These are phyloP conservation scores for Chironomus tepperi DNA, from an alignment of 1,140 invertebrate genomes.

Conservation along the genomic window DNA sequence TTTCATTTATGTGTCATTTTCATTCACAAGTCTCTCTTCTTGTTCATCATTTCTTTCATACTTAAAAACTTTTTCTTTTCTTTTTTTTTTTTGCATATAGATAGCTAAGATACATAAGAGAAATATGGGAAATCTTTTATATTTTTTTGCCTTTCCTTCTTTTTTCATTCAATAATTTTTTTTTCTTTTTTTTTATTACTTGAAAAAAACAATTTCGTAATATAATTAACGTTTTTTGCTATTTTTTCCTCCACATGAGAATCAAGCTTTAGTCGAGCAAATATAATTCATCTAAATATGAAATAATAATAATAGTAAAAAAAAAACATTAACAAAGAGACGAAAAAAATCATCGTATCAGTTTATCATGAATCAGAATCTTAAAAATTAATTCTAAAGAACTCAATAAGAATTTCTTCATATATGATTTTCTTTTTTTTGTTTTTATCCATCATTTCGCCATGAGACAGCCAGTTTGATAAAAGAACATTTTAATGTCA, in stretches of 20 bases:
- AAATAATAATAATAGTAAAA: neutral
- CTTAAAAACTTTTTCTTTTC: constrained; percentile 3
- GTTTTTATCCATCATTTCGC: neutral
- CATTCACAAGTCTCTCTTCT: constrained; percentile 12
- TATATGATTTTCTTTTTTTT: neutral
- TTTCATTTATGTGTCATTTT: neutral
- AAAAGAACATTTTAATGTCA: neutral
- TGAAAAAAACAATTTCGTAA: too few relatives aligned
- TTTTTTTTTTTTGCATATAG: neutral
- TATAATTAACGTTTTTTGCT: too few relatives aligned
- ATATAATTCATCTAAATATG: neutral
- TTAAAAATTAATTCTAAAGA: neutral
- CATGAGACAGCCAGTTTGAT: neutral
- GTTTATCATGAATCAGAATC: neutral
- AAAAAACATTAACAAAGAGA: constrained; percentile 5
- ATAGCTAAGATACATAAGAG: neutral
- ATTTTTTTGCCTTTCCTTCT: neutral
- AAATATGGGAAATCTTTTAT: too few relatives aligned
- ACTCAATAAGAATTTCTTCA: neutral
- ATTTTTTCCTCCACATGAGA: too few relatives aligned
- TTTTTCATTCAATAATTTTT: neutral
- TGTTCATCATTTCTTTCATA: neutral
- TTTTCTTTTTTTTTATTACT: too few relatives aligned
- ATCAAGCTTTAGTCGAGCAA: neutral
- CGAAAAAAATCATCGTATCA: neutral